Base-by-base conservation (phyloP, 2,888 invertebrate genomes). In the Ormyrus nitidulus region DNA sequence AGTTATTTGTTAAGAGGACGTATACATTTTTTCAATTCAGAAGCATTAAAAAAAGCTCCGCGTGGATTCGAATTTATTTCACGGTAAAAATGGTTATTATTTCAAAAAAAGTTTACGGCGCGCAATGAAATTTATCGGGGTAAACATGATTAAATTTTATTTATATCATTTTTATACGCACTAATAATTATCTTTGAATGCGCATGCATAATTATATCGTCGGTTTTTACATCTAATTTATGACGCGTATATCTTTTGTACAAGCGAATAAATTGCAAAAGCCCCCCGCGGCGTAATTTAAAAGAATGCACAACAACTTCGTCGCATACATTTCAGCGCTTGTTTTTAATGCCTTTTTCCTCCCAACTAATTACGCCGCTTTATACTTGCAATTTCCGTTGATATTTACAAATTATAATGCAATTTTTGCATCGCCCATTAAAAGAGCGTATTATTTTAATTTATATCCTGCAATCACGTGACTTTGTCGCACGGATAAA, bases 381-480 rank as follows among this genome's bases (percentile, higher is more conserved):
- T 79, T 79, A 75, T 79, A 69, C 69, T 70, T 49, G 70, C 64
- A 70, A 74, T 75, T 65, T 75, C 70, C 64, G 69, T 9, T 2
- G 51, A 68, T 58, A 75, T 75, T 76, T 76, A 72, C 66, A 68
- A 49, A 19, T n/a, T 13, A 13, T 11, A 59, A 34, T 44, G 65
- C 48, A 44, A 61, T 34, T 78, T 78, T 78, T 78, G 5, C 3
- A 13, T 6, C n/a, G 49, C 34, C 9, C 2, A 61, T 61, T 6
- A 9, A 9, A 2, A 11, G 2, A 3, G 9, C 34, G 11, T 44
- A 11, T 3, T 62, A 44, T 34, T 44, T 13, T 46, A 11, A 62
- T 11, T n/a, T 19, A 34, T 34, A 34, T 3, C 1, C 19, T 61
- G 0, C 10, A 19, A 61, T 13, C 9, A 2, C 19, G 6, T 34